Conservation (phyloP, 2,113 vertebrate species). For the Chlamydotis undulata region DNA sequence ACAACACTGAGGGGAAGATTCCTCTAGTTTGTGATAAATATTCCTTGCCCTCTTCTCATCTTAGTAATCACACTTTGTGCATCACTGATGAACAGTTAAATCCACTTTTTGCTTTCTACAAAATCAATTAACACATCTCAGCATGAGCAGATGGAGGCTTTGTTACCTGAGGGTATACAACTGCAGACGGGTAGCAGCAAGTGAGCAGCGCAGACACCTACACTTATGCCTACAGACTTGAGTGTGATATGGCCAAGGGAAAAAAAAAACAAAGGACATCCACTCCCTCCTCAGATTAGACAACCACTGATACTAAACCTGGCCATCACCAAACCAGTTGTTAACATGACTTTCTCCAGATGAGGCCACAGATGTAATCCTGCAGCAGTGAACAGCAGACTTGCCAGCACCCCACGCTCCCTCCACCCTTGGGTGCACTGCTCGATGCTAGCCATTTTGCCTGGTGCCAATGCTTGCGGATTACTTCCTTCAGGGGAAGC, state of each 20-base stretch:
- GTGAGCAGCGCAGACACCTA: constrained; percentile 31
- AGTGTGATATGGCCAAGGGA: not conserved
- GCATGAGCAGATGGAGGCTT: constrained; percentile 30
- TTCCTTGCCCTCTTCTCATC: not conserved
- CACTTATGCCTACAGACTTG: not conserved
- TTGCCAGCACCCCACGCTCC: not conserved
- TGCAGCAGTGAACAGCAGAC: not conserved
- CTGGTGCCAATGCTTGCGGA: not conserved
- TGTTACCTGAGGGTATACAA: constrained; percentile 13
- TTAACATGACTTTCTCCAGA: not conserved
- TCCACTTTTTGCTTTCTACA: not conserved
- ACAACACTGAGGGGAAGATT: not conserved
- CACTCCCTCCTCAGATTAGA: not conserved
- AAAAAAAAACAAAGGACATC: not conserved
- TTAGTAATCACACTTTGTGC: not conserved
- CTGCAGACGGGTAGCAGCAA: not conserved
- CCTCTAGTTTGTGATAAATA: not conserved
- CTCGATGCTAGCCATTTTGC: not conserved
- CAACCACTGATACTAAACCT: not conserved
- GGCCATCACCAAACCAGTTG: not conserved
- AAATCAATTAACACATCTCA: constrained; percentile 1
- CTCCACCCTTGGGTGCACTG: not conserved
- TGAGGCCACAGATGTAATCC: not conserved
- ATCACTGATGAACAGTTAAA: not conserved
- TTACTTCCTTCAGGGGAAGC: not conserved